Evolutionary conservation across 2,113 vertebrate species (phyloP).

Genomic region (Paracanthobrama guichenoti): DNA sequence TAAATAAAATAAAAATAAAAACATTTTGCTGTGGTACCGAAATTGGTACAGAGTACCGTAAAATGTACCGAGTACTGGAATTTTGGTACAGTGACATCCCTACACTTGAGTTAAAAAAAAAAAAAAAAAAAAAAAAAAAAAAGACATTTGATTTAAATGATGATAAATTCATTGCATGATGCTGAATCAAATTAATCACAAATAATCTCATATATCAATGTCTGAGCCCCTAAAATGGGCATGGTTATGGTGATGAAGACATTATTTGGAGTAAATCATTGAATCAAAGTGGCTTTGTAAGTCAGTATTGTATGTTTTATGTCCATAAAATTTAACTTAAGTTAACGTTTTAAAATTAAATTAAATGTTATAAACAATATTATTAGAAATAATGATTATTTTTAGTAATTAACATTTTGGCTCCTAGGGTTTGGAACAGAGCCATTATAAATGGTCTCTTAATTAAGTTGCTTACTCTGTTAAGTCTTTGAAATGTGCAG

Average conservation of each 20-base stretch:
- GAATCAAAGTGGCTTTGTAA: not conserved
- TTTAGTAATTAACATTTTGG: not conserved
- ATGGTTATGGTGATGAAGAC: not conserved
- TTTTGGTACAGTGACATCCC: no score
- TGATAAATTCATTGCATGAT: not conserved
- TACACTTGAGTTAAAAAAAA: not conserved
- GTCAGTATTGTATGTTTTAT: not conserved
- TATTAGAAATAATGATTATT: not conserved
- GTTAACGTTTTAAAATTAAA: not conserved
- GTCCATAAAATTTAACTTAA: not conserved
- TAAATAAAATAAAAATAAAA: no score
- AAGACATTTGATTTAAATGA: not conserved
- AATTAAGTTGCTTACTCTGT: not conserved
- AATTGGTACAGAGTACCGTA: no score
- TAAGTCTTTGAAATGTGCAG: not conserved
- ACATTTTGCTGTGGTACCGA: no score
- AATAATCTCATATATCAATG: not conserved
- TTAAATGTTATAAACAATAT: not conserved
- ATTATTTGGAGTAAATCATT: not conserved
- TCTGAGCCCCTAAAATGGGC: not conserved
- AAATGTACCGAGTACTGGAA: no score
- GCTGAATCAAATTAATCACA: not conserved
- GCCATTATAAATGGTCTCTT: not conserved
- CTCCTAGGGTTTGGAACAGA: slow-evolving; percentile 19
- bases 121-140: no score